A percentile compares a stretch with the other conserved stretches of the same genome.
Evolutionary conservation across 2,888 invertebrate genomes (phyloP).

Genomic region (Pogonocherus hispidulus): DNA sequence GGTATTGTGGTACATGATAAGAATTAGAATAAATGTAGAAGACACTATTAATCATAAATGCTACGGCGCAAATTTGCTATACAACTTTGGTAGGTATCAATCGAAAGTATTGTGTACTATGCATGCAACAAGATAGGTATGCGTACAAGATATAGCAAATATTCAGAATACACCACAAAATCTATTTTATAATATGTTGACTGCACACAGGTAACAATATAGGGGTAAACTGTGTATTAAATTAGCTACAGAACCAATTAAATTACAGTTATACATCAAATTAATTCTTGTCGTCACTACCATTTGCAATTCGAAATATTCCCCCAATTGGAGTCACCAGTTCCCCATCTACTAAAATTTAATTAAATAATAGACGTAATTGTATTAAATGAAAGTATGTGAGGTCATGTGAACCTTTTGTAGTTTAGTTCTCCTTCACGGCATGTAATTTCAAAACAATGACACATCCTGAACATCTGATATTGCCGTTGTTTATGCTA

Average conservation of each 20-base stretch:
- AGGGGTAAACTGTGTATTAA: constrained; percentile 4
- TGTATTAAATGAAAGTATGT: constrained; percentile 25
- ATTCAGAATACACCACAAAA: background rate
- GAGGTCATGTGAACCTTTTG: constrained; percentile 22
- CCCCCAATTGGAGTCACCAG: background rate
- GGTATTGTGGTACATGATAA: too few relatives aligned
- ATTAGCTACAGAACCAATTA: background rate
- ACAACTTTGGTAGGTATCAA: background rate
- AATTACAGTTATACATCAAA: constrained; percentile 13
- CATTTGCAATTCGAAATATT: constrained; percentile 11
- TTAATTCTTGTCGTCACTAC: too few relatives aligned
- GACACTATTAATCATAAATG: background rate
- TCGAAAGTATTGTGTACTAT: background rate
- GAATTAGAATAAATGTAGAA: too few relatives aligned
- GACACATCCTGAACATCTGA: constrained; percentile 20
- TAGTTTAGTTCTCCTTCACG: constrained; percentile 16
- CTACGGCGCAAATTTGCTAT: background rate
- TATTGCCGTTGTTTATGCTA: constrained; percentile 10
- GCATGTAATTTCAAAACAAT: constrained; percentile 16
- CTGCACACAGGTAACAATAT: background rate
- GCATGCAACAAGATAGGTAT: background rate
- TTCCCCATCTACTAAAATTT: constrained; percentile 8
- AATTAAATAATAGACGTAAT: constrained; percentile 22
- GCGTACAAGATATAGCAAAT: too few relatives aligned
- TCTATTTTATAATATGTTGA: background rate